Evolutionary conservation across 2,113 vertebrate species (phyloP), one percentile per base, ranked within the genome.

Genomic region (Trogon melanurus): DNA sequence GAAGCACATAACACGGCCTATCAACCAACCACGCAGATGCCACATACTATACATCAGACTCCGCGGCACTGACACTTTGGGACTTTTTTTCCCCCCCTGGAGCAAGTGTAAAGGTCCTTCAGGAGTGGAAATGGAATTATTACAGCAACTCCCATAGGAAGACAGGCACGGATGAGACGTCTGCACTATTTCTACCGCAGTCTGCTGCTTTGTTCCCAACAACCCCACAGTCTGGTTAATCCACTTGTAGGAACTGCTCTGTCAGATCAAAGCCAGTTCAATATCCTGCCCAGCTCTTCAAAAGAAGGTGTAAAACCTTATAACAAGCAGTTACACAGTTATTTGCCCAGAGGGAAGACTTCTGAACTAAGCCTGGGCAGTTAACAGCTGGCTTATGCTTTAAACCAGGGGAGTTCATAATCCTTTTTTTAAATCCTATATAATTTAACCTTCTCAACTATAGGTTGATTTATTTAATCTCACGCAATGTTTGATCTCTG

Each of bases 391-490:
- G 79, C 91, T 96, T 89, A 85, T 58, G 76, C 66, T 75, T 89
- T 91, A 93, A 86, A 92, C 48, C 53, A 81, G 44, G 27, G 36
- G 66, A 92, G 50, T 62, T 85, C 70, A 57, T 92, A 96, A 96
- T 95, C 83, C 83, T 41, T 75, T 80, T 65, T 78, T 76, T 2
- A 93, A 96, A 96, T 94, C 91, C 91, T 85, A 93, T 90, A 89
- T 96, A 82, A 95, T 91, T 93, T 92, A 96, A 95, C 93, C 92
- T 92, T 95, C 95, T 95, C 83, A 79, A 19, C 76, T 64, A 86
- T 58, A 91, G 83, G 79, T 95, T 90, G 93, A 95, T 93, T 96
- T 88, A 73, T 93, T 94, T 94, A 88, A 96, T 93, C 85, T 93
- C 88, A 89, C 0, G 0, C 91, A 81, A 91, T 32, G 61, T 94